phyloP scores from a whole-genome alignment of 92 coral and sea anemone species.

The Epizoanthus ramosus region DNA sequence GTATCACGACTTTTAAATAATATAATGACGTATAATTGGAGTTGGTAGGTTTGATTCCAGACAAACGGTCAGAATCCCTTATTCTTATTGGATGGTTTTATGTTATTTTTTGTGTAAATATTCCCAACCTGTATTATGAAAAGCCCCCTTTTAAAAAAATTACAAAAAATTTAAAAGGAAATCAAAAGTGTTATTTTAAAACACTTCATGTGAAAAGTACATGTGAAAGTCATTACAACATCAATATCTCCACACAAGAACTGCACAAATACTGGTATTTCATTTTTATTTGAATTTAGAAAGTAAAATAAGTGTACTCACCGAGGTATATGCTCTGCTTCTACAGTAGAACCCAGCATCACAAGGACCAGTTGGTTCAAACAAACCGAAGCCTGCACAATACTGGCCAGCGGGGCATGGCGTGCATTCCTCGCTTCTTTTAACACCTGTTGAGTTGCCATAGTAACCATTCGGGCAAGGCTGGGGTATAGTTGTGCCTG shows the following conservation, averaged over 20 bases:
- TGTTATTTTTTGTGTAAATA: too few species aligned
- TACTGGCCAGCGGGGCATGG: slow-evolving; percentile 98
- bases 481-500: slow-evolving; percentile 94
- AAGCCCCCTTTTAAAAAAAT: too few species aligned
- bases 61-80: too few species aligned
- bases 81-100: too few species aligned
- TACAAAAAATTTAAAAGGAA: too few species aligned
- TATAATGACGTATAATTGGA: too few species aligned
- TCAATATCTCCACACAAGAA: neutral
- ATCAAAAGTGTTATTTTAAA: too few species aligned
- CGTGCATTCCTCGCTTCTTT: slow-evolving; percentile 89
- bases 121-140: too few species aligned
- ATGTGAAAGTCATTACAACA: too few species aligned
- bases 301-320: slow-evolving; percentile 35
- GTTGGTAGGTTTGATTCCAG: too few species aligned
- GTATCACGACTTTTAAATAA: too few species aligned
- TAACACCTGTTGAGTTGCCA: slow-evolving; percentile 93
- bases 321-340: slow-evolving; percentile 96
- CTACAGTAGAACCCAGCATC: slow-evolving; percentile 98
- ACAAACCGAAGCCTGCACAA: slow-evolving; percentile 93
- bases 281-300: neutral
- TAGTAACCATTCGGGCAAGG: slow-evolving; percentile 97
- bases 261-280: too few species aligned
- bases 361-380: slow-evolving; percentile 88
- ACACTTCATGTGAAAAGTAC: neutral